Percentiles rank a stretch among this genome's conserved stretches.
phyloP scores from a whole-genome alignment of 2,113 vertebrate species.

The Seriola aureovittata region DNA sequence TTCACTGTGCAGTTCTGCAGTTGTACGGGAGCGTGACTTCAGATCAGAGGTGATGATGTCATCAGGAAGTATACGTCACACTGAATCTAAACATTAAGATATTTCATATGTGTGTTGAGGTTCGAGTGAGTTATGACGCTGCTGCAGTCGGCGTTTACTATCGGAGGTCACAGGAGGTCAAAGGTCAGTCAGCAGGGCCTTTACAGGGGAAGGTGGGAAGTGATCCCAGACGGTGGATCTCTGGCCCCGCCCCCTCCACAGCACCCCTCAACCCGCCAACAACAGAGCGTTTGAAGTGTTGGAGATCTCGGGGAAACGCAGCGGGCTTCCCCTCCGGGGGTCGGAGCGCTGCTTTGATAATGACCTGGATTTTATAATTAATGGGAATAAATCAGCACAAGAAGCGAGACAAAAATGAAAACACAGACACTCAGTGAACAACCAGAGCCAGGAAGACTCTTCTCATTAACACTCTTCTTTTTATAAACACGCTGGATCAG shows the following conservation, averaged over 20 bases:
- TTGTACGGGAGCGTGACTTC: too few species aligned
- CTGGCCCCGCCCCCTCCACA: background rate
- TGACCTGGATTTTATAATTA: constrained; percentile 68
- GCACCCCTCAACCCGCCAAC: background rate
- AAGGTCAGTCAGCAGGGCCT: constrained; percentile 22
- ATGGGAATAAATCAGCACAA: constrained; percentile 54
- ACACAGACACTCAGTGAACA: constrained; percentile 1
- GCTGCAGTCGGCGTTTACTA: constrained; percentile 20
- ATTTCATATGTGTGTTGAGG: too few species aligned
- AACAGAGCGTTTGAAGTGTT: constrained; percentile 55
- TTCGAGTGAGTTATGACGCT: background rate
- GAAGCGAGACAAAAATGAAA: background rate
- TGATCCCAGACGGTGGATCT: background rate
- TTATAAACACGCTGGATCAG: background rate
- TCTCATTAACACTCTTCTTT: background rate
- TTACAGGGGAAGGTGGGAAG: background rate
- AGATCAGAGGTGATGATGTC: too few species aligned
- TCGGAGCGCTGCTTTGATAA: constrained; percentile 47
- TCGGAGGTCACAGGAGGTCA: constrained; percentile 31
- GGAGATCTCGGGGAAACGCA: background rate
- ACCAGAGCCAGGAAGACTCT: background rate
- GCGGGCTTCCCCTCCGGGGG: constrained; percentile 16
- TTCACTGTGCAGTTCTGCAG: too few species aligned
- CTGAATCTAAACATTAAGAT: too few species aligned
- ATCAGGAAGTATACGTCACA: background rate